Evolutionary conservation across 2,888 invertebrate genomes (phyloP).

Genomic region (Sinelater perroti): DNA sequence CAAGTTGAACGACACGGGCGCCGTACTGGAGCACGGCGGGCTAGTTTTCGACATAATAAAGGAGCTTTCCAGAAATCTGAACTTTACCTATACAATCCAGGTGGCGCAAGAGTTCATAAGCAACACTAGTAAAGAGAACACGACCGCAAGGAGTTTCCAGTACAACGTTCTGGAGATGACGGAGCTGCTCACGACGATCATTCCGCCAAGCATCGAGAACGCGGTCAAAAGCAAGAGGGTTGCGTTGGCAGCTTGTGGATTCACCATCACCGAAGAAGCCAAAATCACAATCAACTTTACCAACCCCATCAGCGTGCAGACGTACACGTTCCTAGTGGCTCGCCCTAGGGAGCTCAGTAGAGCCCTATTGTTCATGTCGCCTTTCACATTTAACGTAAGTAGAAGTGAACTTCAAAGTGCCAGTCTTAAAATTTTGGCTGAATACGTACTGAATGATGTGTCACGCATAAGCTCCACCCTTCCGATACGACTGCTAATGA

Average conservation of each 20-base stretch:
- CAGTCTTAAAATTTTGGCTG: no score
- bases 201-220: constrained; percentile 61
- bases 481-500: no score
- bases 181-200: constrained; percentile 49
- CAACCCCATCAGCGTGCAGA: constrained; percentile 77
- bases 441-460: no score
- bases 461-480: no score
- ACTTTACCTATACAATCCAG: constrained; percentile 75
- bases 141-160: background rate
- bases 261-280: constrained; percentile 65
- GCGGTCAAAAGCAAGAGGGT: constrained; percentile 63
- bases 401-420: no score
- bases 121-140: constrained; percentile 11
- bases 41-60: constrained; percentile 82
- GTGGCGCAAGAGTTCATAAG: constrained; percentile 42
- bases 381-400: constrained; percentile 76
- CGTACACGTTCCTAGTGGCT: constrained; percentile 81
- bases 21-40: constrained; percentile 70
- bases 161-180: constrained; percentile 48
- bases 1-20: constrained; percentile 67
- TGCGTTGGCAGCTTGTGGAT: constrained; percentile 69
- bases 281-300: constrained; percentile 77
- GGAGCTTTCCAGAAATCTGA: constrained; percentile 77
- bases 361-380: constrained; percentile 83
- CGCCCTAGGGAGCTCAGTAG: constrained; percentile 83